Base-by-base conservation (phyloP, 2,888 invertebrate species). In the Tillus elongatus region DNA sequence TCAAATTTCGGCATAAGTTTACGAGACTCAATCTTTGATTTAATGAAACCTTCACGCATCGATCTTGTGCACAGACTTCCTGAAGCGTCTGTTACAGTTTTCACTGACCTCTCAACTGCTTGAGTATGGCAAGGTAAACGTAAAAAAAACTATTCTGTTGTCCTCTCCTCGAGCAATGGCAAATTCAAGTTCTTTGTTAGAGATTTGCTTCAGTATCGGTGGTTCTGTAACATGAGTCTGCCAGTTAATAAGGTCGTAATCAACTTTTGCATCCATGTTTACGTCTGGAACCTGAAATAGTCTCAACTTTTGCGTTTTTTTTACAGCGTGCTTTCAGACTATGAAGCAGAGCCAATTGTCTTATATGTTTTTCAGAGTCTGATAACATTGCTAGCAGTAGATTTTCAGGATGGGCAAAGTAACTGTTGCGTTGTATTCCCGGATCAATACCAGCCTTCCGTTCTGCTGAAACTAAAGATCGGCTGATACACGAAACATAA, bases 171-270 rank as follows among this genome's bases (percentile, higher is more conserved):
- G n/a, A n/a, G n/a, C n/a, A n/a, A n/a, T n/a, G n/a, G n/a, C n/a
- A n/a, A n/a, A 15, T 28, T n/a, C 3, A 12, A 26, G 6, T 13
- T 24, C 10, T 33, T 6, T 24, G 27, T 9, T 13, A 12, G 15
- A 15, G 3, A 13, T 9, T 4, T 13, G 15, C 13, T 14, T 30
- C 13, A n/a, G n/a, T n/a, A n/a, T n/a, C n/a, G 24, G 24, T 9
- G 24, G 24, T 9, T 19, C 24, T 19, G 24, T 19, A 6, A 19
- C 24, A n/a, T n/a, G n/a, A n/a, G n/a, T n/a, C n/a, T n/a, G n/a
- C n/a, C n/a, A n/a, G 8, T 32, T 6, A 12, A n/a, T 6, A 33
- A 15, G 15, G n/a, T 33, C n/a, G 2, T 32, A 31, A 34, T n/a
- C n/a, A n/a, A n/a, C n/a, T n/a, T n/a, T n/a, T n/a, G n/a, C n/a